These are phyloP conservation scores for Centropyge bicolor DNA, from an alignment of 2,797 vertebrate species.

Conservation along the genomic window DNA sequence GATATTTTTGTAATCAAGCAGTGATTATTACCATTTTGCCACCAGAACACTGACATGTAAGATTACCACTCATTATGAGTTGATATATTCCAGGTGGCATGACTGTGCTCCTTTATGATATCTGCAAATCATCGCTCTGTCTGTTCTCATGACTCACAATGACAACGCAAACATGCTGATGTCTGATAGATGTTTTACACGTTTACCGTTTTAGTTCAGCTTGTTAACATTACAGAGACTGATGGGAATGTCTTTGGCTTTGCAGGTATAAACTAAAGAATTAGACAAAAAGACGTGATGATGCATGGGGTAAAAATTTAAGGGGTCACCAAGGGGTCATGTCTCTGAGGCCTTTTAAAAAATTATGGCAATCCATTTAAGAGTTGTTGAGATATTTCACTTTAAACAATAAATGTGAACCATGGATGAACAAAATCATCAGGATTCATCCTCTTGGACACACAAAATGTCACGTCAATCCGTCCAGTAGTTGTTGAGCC, in stretches of 20 bases:
- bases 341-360: not conserved
- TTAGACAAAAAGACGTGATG: not conserved
- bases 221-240: too few species aligned
- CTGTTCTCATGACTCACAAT: not conserved
- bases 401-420: not conserved
- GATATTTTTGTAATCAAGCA: constrained; percentile 10
- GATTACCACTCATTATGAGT: not conserved
- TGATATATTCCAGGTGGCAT: not conserved
- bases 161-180: not conserved
- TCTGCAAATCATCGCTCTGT: not conserved
- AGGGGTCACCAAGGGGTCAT: not conserved
- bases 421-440: not conserved
- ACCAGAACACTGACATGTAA: not conserved
- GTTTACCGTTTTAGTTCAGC: too few species aligned
- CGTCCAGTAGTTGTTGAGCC: not conserved
- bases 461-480: not conserved
- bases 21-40: not conserved
- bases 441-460: not conserved
- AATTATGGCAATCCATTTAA: not conserved
- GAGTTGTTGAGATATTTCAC: not conserved
- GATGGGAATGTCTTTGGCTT: not conserved
- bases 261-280: not conserved
- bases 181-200: too few species aligned
- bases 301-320: not conserved
- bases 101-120: not conserved